A percentile compares a stretch with the other conserved stretches of the same genome.
Conservation (phyloP, 2,797 vertebrate genomes). For the Poecilia velifera region DNA sequence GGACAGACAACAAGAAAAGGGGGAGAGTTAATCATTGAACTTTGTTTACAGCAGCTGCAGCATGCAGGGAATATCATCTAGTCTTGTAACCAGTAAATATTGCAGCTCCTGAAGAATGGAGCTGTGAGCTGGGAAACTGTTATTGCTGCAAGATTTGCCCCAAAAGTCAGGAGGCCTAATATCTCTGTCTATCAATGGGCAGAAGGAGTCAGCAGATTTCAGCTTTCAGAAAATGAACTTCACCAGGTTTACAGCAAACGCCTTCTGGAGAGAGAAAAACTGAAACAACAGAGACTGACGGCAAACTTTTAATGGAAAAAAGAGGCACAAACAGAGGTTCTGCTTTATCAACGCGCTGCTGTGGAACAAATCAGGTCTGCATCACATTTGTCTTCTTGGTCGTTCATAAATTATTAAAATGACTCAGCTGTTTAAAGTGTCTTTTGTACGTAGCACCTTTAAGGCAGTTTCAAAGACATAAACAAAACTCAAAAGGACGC, state of each 20-base stretch:
- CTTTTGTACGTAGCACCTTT: not conserved
- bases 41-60: conserved; percentile 18
- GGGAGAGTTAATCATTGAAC: conserved; percentile 14
- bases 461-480: not conserved
- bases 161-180: conserved; percentile 31
- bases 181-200: conserved; percentile 37
- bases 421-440: not conserved
- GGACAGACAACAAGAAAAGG: conserved; percentile 7
- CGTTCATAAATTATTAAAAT: not conserved
- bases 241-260: conserved; percentile 6
- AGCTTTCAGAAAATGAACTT: conserved; percentile 29
- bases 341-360: not conserved
- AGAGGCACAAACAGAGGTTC: not conserved
- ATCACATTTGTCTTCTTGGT: not conserved
- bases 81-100: conserved; percentile 19
- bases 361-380: not conserved
- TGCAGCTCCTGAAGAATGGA: conserved; percentile 20
- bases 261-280: conserved; percentile 7
- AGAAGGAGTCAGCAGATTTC: conserved; percentile 40
- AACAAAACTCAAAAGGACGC: not conserved
- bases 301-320: conserved; percentile 3
- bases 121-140: conserved; percentile 30
- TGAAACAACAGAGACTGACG: conserved; percentile 5
- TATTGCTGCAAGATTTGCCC: conserved; percentile 39
- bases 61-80: conserved; percentile 3